Evolutionary conservation across 2,797 vertebrate species (phyloP).

Genomic region (Parambassis ranga): DNA sequence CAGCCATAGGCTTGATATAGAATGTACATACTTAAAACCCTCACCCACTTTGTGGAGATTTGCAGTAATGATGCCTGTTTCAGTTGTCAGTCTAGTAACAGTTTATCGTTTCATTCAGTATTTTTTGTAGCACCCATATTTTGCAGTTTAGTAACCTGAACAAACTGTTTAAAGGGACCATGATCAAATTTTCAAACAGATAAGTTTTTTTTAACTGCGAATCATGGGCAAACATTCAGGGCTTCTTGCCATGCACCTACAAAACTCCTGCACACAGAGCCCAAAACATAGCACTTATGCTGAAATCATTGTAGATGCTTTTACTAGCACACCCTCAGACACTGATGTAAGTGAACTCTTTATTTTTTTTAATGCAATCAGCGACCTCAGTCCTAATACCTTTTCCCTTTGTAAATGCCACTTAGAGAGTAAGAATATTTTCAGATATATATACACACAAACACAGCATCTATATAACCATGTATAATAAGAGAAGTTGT

Average conservation of each 20-base stretch:
- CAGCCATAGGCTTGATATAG: constrained; percentile 60
- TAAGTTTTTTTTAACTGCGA: constrained; percentile 31
- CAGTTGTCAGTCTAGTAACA: constrained; percentile 27
- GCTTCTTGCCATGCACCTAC: constrained; percentile 28
- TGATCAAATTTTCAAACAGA: constrained; percentile 68
- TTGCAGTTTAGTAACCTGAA: constrained; percentile 72
- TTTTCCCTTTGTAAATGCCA: constrained; percentile 77
- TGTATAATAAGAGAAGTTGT: constrained; percentile 26
- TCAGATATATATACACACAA: constrained; percentile 49
- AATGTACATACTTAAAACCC: constrained; percentile 71
- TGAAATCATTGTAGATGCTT: constrained; percentile 49
- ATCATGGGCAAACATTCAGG: constrained; percentile 19
- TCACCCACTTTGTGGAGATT: constrained; percentile 42
- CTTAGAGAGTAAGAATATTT: constrained; percentile 68
- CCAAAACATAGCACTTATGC: constrained; percentile 65
- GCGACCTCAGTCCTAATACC: constrained; percentile 78
- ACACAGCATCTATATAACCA: constrained; percentile 37
- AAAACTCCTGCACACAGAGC: constrained; percentile 53
- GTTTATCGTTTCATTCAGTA: constrained; percentile 28
- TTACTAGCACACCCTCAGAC: constrained; percentile 57
- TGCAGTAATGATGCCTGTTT: constrained; percentile 51
- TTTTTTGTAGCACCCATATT: constrained; percentile 51
- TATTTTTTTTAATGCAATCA: constrained; percentile 62
- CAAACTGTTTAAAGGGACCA: constrained; percentile 84
- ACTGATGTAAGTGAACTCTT: constrained; percentile 59